These are phyloP conservation scores for Erinaceus europaeus DNA, from an alignment of 2,113 vertebrate species.

Conservation along the genomic window DNA sequence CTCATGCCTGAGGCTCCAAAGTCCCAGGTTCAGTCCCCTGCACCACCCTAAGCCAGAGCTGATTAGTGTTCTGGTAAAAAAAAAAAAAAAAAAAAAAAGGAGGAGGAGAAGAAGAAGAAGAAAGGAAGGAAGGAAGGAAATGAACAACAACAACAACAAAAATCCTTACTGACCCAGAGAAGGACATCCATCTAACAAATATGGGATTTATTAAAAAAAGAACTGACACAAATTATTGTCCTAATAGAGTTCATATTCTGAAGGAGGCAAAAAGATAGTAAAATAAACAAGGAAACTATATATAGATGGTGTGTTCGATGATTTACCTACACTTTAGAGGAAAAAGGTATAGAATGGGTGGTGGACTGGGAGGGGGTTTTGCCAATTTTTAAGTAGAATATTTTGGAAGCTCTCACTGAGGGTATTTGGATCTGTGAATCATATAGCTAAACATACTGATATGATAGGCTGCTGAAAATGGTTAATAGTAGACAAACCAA, in stretches of 20 bases:
- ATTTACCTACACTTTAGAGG: neutral
- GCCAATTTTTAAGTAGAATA: neutral
- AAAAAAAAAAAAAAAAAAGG: too few species aligned
- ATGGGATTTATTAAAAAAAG: neutral
- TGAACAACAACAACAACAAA: too few species aligned
- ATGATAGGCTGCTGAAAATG: neutral
- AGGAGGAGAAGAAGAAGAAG: too few species aligned
- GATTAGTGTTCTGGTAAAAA: too few species aligned
- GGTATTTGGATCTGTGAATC: neutral
- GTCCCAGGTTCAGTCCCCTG: too few species aligned
- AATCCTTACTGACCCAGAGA: neutral
- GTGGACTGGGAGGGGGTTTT: neutral
- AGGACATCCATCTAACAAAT: neutral
- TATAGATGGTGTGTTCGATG: neutral
- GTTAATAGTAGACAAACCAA: neutral
- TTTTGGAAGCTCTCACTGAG: neutral
- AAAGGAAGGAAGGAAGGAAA: too few species aligned
- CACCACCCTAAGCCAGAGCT: too few species aligned
- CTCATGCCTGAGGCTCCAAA: too few species aligned
- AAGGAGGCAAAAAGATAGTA: neutral
- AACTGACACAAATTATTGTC: neutral
- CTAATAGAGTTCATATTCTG: neutral
- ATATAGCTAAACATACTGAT: neutral
- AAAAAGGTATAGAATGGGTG: neutral
- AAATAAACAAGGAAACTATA: neutral